Conservation (phyloP, 2,888 invertebrate species). For the Pilophorus perplexus region DNA sequence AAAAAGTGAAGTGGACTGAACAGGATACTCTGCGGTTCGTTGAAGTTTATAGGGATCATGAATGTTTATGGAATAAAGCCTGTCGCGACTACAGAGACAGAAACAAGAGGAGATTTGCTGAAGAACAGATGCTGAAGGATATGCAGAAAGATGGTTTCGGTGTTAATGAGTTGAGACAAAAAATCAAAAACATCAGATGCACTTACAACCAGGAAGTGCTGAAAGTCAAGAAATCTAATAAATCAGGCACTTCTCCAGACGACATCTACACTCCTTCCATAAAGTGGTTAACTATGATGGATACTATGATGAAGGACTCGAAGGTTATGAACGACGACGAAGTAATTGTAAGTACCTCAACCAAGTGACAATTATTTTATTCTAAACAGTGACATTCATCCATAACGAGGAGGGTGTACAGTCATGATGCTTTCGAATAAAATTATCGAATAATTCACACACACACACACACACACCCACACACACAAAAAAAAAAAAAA, state of each 20-base stretch:
- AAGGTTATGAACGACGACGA: background rate
- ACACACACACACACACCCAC: too few species aligned
- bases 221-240: slow-evolving; percentile 14
- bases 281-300: background rate
- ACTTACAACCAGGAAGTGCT: slow-evolving; percentile 40
- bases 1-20: slow-evolving; percentile 54
- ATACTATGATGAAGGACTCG: background rate
- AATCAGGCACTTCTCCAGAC: slow-evolving; percentile 7
- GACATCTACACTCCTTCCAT: too few species aligned
- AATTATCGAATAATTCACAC: too few species aligned
- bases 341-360: background rate
- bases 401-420: too few species aligned
- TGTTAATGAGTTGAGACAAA: slow-evolving; percentile 29
- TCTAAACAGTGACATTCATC: too few species aligned
- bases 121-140: slow-evolving; percentile 51
- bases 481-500: too few species aligned
- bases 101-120: slow-evolving; percentile 54
- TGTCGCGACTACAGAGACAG: slow-evolving; percentile 54
- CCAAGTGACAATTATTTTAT: too few species aligned
- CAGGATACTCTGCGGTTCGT: slow-evolving; percentile 56
- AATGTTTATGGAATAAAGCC: slow-evolving; percentile 55
- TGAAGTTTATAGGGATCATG: slow-evolving; percentile 56
- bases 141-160: slow-evolving; percentile 52
- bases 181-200: slow-evolving; percentile 32
- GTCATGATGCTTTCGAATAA: too few species aligned